phyloP scores from a whole-genome alignment of 2,113 vertebrate genomes.

The Ciconia stormi region DNA sequence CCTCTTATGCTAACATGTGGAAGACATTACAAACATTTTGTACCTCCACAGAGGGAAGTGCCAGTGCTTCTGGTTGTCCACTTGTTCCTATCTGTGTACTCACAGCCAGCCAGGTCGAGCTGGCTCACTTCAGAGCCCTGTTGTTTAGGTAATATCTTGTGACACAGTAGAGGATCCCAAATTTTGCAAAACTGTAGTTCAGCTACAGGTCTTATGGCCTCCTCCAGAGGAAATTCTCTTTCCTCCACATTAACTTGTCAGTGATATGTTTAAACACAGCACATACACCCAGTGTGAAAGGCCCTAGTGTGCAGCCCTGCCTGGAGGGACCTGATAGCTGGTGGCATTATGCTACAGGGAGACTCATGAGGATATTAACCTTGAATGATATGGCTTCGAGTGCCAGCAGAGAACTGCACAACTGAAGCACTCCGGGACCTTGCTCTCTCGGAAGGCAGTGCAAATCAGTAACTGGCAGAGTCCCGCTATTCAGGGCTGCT shows the following conservation, averaged over 20 bases:
- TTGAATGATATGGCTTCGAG: fast-evolving
- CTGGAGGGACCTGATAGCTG: neutral
- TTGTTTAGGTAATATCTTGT: neutral
- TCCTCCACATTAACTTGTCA: neutral
- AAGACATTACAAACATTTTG: neutral
- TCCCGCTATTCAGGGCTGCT: too few species aligned
- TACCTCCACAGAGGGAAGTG: neutral
- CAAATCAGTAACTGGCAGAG: neutral
- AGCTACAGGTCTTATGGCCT: neutral
- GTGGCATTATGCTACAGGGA: neutral
- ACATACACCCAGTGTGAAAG: neutral
- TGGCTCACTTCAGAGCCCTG: neutral
- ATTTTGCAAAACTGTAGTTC: neutral
- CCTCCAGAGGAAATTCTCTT: neutral
- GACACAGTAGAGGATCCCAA: neutral
- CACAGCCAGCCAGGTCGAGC: fast-evolving
- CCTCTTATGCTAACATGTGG: neutral
- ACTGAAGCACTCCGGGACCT: neutral
- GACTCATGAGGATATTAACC: neutral
- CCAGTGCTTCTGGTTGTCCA: neutral
- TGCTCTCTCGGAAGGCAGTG: neutral
- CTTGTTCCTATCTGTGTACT: neutral
- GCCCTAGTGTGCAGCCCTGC: neutral
- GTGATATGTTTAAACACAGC: neutral
- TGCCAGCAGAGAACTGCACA: neutral